Evolutionary conservation across 2,797 vertebrate species (phyloP).

Genomic region (Hydrocynus forskahlii): DNA sequence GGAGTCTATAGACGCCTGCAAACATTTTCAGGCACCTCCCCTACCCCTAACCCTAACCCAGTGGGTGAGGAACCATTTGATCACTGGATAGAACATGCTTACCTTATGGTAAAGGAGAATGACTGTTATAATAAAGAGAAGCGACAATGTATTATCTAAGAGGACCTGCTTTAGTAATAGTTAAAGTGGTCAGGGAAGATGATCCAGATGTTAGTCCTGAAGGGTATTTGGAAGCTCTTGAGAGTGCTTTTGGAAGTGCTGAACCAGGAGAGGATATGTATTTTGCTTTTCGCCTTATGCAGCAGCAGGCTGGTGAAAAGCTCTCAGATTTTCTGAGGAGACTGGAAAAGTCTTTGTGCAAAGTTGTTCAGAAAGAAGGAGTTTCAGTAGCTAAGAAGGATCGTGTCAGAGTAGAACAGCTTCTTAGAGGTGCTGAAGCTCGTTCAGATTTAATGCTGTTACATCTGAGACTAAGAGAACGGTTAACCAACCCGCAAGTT

Average conservation of each 20-base stretch:
- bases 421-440: slow-evolving; percentile 15
- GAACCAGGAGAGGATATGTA: slow-evolving; percentile 36
- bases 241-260: slow-evolving; percentile 29
- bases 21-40: too few species aligned
- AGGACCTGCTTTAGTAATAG: slow-evolving; percentile 33
- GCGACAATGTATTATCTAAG: background rate
- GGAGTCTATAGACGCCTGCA: too few species aligned
- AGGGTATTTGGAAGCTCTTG: slow-evolving; percentile 23
- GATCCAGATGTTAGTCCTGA: slow-evolving; percentile 26
- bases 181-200: slow-evolving; percentile 6
- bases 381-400: background rate
- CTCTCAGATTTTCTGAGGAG: slow-evolving; percentile 28
- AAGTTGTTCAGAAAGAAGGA: slow-evolving; percentile 31
- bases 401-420: slow-evolving; percentile 7
- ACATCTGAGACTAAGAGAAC: slow-evolving; percentile 22
- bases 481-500: slow-evolving; percentile 10
- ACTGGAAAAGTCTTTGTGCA: slow-evolving; percentile 9
- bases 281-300: slow-evolving; percentile 20
- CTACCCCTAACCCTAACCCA: too few species aligned
- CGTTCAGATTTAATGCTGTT: slow-evolving; percentile 43
- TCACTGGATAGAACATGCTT: too few species aligned
- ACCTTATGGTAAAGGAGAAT: too few species aligned
- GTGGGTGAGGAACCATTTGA: too few species aligned
- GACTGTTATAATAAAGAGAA: too few species aligned
- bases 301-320: slow-evolving; percentile 26